Conservation (phyloP, 37 sponge, comb jelly and placozoan genomes). For the Diacarnus erythraeanus region DNA sequence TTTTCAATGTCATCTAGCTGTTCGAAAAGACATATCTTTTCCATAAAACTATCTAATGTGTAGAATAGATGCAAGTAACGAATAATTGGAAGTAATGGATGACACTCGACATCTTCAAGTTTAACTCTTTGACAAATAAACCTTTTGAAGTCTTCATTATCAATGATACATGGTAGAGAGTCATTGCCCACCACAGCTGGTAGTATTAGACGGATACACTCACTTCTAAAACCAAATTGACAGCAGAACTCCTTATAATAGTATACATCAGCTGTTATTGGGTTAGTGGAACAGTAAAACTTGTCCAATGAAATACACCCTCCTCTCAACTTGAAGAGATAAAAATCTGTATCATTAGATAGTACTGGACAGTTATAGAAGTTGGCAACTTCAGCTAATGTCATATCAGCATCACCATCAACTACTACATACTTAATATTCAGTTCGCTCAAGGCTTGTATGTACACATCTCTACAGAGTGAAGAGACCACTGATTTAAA, state of each 20-base stretch:
- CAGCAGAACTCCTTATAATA: neutral
- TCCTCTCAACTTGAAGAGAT: conserved; percentile 42
- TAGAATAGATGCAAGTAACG: neutral
- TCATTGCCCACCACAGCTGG: neutral
- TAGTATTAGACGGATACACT: neutral
- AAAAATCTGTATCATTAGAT: conserved; percentile 75
- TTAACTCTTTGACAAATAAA: neutral
- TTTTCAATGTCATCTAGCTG: neutral
- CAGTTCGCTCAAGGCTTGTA: conserved; percentile 19
- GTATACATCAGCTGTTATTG: neutral
- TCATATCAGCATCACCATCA: conserved; percentile 71
- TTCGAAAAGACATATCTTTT: too few species aligned
- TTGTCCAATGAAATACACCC: neutral
- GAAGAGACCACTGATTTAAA: neutral
- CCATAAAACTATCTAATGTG: neutral
- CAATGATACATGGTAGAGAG: neutral
- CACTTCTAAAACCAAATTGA: neutral
- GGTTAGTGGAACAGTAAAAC: neutral
- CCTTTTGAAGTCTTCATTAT: neutral
- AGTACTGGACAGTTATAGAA: conserved; percentile 61
- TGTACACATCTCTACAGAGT: conserved; percentile 28
- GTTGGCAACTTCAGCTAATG: conserved; percentile 50
- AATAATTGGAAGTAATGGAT: neutral
- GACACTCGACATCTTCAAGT: neutral
- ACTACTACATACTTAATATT: conserved; percentile 31